phyloP scores from a whole-genome alignment of 2,888 invertebrate species.

The Penaeus monodon region DNA sequence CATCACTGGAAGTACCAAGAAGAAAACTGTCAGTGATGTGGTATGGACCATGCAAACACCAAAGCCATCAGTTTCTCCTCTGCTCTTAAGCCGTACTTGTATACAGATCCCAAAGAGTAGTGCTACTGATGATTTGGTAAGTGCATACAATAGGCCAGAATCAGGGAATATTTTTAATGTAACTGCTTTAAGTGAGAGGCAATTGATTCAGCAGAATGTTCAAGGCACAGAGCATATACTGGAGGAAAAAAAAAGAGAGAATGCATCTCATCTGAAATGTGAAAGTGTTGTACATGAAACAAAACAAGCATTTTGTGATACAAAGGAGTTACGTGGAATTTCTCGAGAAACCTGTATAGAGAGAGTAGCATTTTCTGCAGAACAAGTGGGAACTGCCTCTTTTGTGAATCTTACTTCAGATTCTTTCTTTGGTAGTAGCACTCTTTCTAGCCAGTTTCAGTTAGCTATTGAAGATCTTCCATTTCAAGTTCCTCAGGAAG shows the following conservation, averaged over 20 bases:
- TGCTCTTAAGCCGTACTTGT: too few species aligned
- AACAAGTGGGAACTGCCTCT: neutral
- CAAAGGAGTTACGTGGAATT: neutral
- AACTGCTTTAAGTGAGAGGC: too few species aligned
- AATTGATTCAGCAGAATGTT: too few species aligned
- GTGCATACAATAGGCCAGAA: neutral
- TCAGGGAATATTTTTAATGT: too few species aligned
- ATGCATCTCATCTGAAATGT: too few species aligned
- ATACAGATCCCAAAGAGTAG: too few species aligned
- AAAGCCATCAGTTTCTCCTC: slow-evolving; percentile 5
- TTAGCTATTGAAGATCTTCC: neutral
- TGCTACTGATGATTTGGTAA: neutral
- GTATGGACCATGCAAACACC: slow-evolving; percentile 18
- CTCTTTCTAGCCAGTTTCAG: neutral
- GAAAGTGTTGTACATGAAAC: too few species aligned
- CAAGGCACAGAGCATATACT: too few species aligned
- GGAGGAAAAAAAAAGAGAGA: too few species aligned
- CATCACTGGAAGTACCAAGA: neutral
- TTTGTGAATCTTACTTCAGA: neutral
- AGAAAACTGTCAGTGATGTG: neutral
- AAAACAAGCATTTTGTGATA: too few species aligned
- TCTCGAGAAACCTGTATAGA: neutral
- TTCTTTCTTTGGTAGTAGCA: neutral
- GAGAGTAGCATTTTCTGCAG: neutral
- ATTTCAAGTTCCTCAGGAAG: neutral